Evolutionary conservation across 1,140 invertebrate species (phyloP), one percentile per base, ranked within the genome.

Genomic region (Galleria mellonella): DNA sequence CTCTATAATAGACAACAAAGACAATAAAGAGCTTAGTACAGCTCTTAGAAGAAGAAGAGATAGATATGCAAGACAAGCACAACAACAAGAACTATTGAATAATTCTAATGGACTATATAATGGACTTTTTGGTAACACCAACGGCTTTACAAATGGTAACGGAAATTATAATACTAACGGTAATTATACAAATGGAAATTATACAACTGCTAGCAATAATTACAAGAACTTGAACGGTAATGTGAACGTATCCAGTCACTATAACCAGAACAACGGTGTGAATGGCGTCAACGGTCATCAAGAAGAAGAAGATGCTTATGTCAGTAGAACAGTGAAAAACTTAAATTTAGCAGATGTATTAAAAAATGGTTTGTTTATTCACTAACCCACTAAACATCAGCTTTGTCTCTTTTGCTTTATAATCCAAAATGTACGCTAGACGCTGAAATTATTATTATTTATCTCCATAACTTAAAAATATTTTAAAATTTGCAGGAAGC

Each of bases 291-390:
- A 70, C 14, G 59, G 57, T 4, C 54, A 67, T 10, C 33, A 58
- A 35, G 68, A 67, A 12, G 69, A 75, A 32, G 76, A 72, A 35
- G 65, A 76, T 23, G 12, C 35, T 14, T 63, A 61, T 32, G 37
- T 51, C 5, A 72, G 55, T 37, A 62, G 55, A 40, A 55, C 54
- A 5, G 42, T 48, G 8, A 71, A 62, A 36, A 53, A 40, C 32
- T 23, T 51, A 32, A 67, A 64, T 33, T 31, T 77, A 30, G 50
- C 61, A 48, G 75, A 81, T 42, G 62, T 76, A 53, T 69, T 81
- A 48, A 65, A 72, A 47, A 81, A 81, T 60, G 79, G 79, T 83
- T 77, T 81, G 76, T 83, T 66, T 44, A 55, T 71, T 73, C 31
- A 56, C 79, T 76, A 81, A 81, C 78, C 44, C 57, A 72, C 66